These are phyloP conservation scores for Dasyornis broadbenti DNA, from an alignment of 2,113 vertebrate species.

Conservation along the genomic window DNA sequence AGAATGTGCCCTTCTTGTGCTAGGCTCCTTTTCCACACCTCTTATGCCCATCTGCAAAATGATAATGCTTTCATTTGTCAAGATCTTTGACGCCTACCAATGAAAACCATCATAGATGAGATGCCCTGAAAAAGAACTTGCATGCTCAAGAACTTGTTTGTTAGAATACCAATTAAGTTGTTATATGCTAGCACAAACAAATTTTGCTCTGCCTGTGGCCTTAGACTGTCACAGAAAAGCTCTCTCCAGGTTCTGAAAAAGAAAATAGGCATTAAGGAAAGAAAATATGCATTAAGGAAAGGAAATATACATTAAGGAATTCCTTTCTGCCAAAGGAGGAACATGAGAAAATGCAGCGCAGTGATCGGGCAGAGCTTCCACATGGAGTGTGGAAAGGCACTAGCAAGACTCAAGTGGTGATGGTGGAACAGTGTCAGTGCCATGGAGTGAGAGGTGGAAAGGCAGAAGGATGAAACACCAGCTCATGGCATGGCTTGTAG, in stretches of 20 bases:
- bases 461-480: not conserved
- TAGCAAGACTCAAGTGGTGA: not conserved
- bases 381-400: not conserved
- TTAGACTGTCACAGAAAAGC: not conserved
- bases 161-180: not conserved
- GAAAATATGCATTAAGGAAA: too few species aligned
- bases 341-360: rapidly evolving
- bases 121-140: not conserved
- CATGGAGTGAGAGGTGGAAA: not conserved
- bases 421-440: not conserved
- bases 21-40: not conserved
- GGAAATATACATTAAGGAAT: not conserved
- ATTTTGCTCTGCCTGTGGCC: not conserved
- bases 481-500: not conserved
- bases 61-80: not conserved
- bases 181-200: not conserved
- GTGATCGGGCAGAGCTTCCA: not conserved
- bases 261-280: too few species aligned
- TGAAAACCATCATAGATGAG: not conserved
- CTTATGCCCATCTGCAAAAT: not conserved
- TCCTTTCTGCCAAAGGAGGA: not conserved
- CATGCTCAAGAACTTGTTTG: not conserved
- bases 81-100: not conserved
- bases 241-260: not conserved
- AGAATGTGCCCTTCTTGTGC: not conserved